These are phyloP conservation scores for Rhinogobio ventralis DNA, from an alignment of 2,797 vertebrate genomes.

Conservation along the genomic window DNA sequence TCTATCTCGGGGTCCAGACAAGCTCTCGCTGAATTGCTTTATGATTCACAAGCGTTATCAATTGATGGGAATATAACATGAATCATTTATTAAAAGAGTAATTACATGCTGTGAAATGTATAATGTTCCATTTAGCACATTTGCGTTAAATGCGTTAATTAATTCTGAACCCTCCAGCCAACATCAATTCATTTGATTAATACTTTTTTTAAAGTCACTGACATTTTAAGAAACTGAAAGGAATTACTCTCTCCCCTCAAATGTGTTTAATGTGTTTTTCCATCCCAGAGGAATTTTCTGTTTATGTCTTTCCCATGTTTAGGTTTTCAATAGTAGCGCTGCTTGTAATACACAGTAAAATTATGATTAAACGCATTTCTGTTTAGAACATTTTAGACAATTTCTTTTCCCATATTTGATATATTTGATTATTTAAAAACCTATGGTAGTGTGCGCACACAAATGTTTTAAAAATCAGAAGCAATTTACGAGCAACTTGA, in stretches of 20 bases:
- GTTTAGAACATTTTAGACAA: neutral
- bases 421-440: neutral
- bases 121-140: constrained; percentile 74
- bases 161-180: constrained; percentile 79
- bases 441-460: neutral
- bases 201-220: constrained; percentile 75
- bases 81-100: constrained; percentile 67
- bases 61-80: constrained; percentile 61
- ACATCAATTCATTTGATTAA: constrained; percentile 80
- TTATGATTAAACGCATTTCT: neutral
- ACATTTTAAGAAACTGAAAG: constrained; percentile 65
- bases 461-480: constrained; percentile 3
- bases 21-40: constrained; percentile 23
- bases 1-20: constrained; percentile 36
- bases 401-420: neutral
- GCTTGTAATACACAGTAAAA: neutral
- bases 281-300: constrained; percentile 44
- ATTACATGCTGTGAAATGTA: constrained; percentile 68
- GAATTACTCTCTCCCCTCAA: constrained; percentile 49
- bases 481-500: neutral
- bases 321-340: neutral
- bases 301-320: constrained; percentile 41
- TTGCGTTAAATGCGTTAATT: constrained; percentile 80
- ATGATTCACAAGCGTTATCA: constrained; percentile 56
- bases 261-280: constrained; percentile 45